These are phyloP conservation scores for Eristalis arbustorum DNA, from an alignment of 2,888 invertebrate genomes.

Conservation along the genomic window DNA sequence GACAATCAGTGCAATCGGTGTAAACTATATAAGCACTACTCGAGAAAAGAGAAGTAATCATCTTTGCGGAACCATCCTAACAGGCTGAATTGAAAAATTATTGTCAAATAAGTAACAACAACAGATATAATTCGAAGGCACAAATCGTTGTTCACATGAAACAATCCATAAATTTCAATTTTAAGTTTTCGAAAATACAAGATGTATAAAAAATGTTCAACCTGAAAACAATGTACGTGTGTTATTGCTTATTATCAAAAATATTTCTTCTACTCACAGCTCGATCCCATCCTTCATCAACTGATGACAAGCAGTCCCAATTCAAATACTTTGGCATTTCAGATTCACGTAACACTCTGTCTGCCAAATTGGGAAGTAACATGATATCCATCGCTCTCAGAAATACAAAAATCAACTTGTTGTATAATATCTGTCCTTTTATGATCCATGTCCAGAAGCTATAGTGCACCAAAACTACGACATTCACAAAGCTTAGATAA, in stretches of 20 bases:
- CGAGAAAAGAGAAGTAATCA: background rate
- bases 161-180: constrained; percentile 20
- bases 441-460: constrained; percentile 72
- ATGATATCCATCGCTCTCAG: constrained; percentile 73
- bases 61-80: constrained; percentile 9
- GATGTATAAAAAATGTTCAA: background rate
- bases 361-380: constrained; percentile 73
- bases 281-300: constrained; percentile 75
- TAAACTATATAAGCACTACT: background rate
- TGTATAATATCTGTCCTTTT: constrained; percentile 55
- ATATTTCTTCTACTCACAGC: constrained; percentile 72
- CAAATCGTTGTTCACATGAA: constrained; percentile 19
- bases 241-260: background rate
- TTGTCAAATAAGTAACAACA: constrained; percentile 7
- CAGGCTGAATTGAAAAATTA: constrained; percentile 15
- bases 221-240: background rate
- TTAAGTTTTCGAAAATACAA: constrained; percentile 1
- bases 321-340: constrained; percentile 72
- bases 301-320: constrained; percentile 74
- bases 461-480: constrained; percentile 74
- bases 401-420: constrained; percentile 69
- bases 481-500: constrained; percentile 74
- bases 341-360: constrained; percentile 73
- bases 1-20: background rate
- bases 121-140: constrained; percentile 7